phyloP scores from a whole-genome alignment of 2,113 vertebrate genomes.

The Pithys albifrons region DNA sequence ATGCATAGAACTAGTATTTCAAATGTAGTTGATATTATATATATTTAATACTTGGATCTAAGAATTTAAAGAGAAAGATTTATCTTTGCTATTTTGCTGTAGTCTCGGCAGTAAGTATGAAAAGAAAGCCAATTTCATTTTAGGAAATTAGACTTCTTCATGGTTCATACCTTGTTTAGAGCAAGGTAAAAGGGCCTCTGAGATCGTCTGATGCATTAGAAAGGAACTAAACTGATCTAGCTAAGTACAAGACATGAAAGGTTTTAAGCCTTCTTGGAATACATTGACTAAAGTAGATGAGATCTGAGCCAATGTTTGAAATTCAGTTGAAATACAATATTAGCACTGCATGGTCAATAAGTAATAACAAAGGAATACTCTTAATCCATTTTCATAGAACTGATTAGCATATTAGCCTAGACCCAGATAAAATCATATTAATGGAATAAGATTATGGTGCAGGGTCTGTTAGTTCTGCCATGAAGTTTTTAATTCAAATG shows the following conservation, averaged over 20 bases:
- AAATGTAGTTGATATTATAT: background rate
- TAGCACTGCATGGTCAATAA: background rate
- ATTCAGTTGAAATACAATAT: background rate
- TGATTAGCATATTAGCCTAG: background rate
- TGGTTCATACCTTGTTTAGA: background rate
- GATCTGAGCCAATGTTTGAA: background rate
- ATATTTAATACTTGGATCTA: background rate
- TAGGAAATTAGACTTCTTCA: background rate
- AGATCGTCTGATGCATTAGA: background rate
- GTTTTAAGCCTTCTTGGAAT: background rate
- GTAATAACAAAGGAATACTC: background rate
- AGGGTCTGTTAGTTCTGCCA: background rate
- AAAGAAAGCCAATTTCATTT: background rate
- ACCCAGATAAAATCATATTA: background rate
- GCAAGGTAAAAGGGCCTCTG: background rate
- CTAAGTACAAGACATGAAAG: background rate
- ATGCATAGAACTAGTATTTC: background rate
- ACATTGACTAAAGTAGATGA: background rate
- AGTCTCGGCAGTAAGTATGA: background rate
- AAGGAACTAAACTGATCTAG: background rate
- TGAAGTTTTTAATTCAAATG: background rate
- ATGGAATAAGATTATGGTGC: background rate
- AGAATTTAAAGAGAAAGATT: background rate
- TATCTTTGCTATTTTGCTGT: background rate
- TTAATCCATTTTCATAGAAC: background rate